Evolutionary conservation across 1,140 invertebrate genomes (phyloP), one percentile per base, ranked within the genome.

Genomic region (Sitobion miscanthi): DNA sequence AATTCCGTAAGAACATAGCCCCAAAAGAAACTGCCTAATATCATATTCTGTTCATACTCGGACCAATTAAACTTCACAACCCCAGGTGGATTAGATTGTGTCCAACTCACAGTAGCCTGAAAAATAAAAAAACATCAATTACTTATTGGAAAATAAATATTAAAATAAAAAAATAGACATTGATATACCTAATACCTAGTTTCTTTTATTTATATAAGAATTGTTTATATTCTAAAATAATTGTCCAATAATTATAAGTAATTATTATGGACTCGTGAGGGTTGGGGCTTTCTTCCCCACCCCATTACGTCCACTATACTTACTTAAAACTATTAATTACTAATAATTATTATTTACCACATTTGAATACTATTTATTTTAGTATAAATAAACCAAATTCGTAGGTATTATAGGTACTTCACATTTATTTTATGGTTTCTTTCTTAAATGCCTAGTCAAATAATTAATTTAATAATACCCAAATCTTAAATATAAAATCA

Each of bases 21-120:
- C 97, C 98, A 98, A 96, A 98, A 99, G 96, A 98, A 99, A 94
- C 97, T 96, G 21, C 98, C 98, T 25, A 98, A 95, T 86, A 98
- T 96, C 57, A 97, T 95, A 94, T 98, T 98, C 94, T 97, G 97
- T 94, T 97, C 96, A 94, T 97, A 96, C 77, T 96, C 96, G 94
- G 97, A 96, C 97, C 97, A 98, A 3, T 96, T 94, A 94, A 97
- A 97, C 89, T 96, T 96, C 7, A 95, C 2, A 7, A 21, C 47
- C 17, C 21, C 11, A 25, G 69, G 21, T 23, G 47, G 35, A 25
- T 4, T 54, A 21, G 52, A 42, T 62, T 30, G 23, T 0, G 25
- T 45, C 21, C 6, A 45, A 45, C 21, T 93, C 1, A 35, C 25
- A 45, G 69, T 49, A 4, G 20, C 25, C 90, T 92, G 25, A 83